Base-by-base conservation (phyloP, 2,888 invertebrate genomes). In the Cactoblastis cactorum region DNA sequence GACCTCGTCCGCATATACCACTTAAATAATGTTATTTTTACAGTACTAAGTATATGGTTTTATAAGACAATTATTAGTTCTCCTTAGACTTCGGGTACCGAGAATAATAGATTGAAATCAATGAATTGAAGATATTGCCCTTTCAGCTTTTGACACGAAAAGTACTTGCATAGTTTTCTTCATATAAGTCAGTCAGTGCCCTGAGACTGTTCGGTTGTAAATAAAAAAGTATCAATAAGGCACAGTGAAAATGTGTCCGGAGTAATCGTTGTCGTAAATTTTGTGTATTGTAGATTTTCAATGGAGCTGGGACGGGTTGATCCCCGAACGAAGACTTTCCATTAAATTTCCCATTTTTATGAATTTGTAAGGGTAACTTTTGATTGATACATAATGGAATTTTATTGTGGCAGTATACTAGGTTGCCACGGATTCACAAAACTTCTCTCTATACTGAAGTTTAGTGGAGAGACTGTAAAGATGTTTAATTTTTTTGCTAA, bases 201-300 rank as follows among this genome's bases (percentile, higher is more conserved):
- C 12, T 48, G 14, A 37, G 33, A 49, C 22, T 15, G 19, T 19
- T 15, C 2, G 12, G 32, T 43, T 12, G 22, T 34, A 9, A 49
- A 41, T 34, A 49, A 49, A 35, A 49, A 49, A 49, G 41, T 41
- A 49, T 49, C 49, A 49, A 49, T 49, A 49, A 41, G n/a, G 34
- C 46, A 15, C 5, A 39, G 33, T 49, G 35, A 43, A 49, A 49
- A 41, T 41, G 49, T 49, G 33, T 43, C 41, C 49, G 41, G 22
- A 33, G 41, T 41, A 37, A 19, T 22, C 41, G 33, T 28, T 33
- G n/a, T 49, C 49, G 38, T 49, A 49, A 49, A 49, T 49, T 41
- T 49, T 15, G 32, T 19, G 49, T 41, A 49, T 49, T 49, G 49
- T 41, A 33, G 22, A 33, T n/a, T 41, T 41, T 49, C 19, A 49